phyloP scores from a whole-genome alignment of 2,888 invertebrate genomes.

The Melikaiella ostensackeni region DNA sequence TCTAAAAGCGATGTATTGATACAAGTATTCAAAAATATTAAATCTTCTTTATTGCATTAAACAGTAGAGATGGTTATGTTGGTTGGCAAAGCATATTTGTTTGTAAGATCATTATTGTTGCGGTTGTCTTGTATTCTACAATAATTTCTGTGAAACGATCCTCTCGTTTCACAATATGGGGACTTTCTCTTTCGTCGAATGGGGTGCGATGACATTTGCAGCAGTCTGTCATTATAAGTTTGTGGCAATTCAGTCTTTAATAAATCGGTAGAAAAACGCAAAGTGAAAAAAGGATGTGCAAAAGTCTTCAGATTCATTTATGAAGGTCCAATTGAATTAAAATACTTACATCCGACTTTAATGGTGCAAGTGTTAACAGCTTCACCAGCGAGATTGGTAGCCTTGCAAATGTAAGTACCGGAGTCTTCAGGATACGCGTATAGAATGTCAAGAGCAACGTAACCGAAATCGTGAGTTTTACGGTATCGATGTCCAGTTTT shows the following conservation, averaged over 20 bases:
- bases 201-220: slow-evolving; percentile 20
- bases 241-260: not conserved
- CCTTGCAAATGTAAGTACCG: slow-evolving; percentile 98
- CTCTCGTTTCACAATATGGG: slow-evolving; percentile 43
- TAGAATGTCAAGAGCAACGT: slow-evolving; percentile 94
- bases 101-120: slow-evolving; percentile 47
- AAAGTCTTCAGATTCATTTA: not conserved
- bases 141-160: slow-evolving; percentile 52
- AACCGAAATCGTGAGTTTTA: slow-evolving; percentile 98
- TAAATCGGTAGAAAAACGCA: not conserved
- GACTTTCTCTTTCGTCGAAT: slow-evolving; percentile 26
- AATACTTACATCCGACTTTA: slow-evolving; percentile 85
- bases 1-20: slow-evolving; percentile 38
- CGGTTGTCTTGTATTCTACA: slow-evolving; percentile 46
- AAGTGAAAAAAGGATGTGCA: not conserved
- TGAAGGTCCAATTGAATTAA: not conserved
- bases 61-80: slow-evolving; percentile 40
- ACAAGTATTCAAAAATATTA: slow-evolving; percentile 6
- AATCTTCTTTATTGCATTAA: slow-evolving; percentile 37
- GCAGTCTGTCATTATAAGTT: slow-evolving; percentile 25
- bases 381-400: slow-evolving; percentile 95
- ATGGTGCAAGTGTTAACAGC: slow-evolving; percentile 96
- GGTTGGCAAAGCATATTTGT: slow-evolving; percentile 38
- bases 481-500: slow-evolving; percentile 93
- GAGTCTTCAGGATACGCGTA: slow-evolving; percentile 96